Conservation (phyloP, 2,113 vertebrate species). For the Chloroceryle aenea region DNA sequence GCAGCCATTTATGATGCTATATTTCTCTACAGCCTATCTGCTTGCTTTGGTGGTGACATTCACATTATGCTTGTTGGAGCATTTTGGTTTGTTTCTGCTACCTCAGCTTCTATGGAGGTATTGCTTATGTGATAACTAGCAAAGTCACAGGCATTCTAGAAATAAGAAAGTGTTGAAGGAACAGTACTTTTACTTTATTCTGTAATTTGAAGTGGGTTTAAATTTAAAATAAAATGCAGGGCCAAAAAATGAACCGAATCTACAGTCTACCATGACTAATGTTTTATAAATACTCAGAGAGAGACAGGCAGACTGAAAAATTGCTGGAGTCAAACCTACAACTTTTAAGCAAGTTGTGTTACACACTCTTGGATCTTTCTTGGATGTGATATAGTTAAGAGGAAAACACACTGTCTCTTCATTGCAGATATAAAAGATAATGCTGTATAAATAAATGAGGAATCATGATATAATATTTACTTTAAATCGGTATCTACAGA, state of each 20-base stretch:
- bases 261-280: not conserved
- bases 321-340: not conserved
- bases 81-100: not conserved
- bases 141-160: not conserved
- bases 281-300: not conserved
- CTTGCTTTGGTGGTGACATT: not conserved
- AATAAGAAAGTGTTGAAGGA: not conserved
- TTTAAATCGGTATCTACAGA: not conserved
- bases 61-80: not conserved
- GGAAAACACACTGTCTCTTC: not conserved
- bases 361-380: not conserved
- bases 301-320: constrained; percentile 14
- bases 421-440: not conserved
- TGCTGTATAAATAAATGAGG: not conserved
- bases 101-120: not conserved
- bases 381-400: not conserved
- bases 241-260: not conserved
- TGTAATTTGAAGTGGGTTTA: not conserved
- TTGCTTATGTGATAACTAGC: not conserved
- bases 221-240: not conserved
- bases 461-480: not conserved
- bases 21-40: not conserved
- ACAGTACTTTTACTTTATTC: not conserved
- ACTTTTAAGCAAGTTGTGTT: not conserved
- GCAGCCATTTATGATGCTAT: not conserved